Base-by-base conservation (phyloP, 2,797 vertebrate species). In the Manis crassicaudata region DNA sequence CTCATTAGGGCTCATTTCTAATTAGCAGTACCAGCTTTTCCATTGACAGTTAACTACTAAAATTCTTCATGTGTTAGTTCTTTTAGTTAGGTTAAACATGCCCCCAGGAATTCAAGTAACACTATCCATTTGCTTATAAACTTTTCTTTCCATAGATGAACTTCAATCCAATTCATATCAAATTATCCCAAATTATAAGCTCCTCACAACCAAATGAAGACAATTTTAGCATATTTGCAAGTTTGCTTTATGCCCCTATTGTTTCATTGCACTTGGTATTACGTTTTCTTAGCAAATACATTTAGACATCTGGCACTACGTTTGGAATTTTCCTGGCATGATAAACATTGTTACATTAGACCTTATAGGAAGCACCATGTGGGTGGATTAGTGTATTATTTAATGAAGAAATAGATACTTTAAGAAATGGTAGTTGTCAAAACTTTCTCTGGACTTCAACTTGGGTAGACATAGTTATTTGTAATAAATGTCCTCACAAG, bases 381-480 rank as follows among this genome's bases (percentile, higher is more conserved):
- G 35, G 58, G 76, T 32, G 13, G 68, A 76, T 75, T 60, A 37
- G 76, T 40, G 25, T 46, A 56, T 60, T 56, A 13, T 58, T 88
- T 95, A 65, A 84, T 76, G 80, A 94, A 76, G 14, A 12, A 65
- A 56, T 29, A 85, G 29, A 77, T 91, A 82, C 90, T 68, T 94
- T 88, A 97, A 91, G 65, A 86, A 82, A 84, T 70, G 65, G 50
- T 76, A 52, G 75, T 72, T 83, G 68, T 95, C 89, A 85, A 82
- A 95, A 76, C 76, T 80, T 70, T 90, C 60, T 46, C 32, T 90
- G 67, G 32, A 65, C 80, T 92, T 94, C 16, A 52, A 67, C 88
- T 67, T 75, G 11, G 37, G 35, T 46, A 89, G 67, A 73, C 18
- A 37, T 21, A 88, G 35, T 92, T 94, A 83, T 62, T 89, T 58